Base-by-base conservation (phyloP, 2,113 vertebrate genomes). In the Xiphophorus couchianus region DNA sequence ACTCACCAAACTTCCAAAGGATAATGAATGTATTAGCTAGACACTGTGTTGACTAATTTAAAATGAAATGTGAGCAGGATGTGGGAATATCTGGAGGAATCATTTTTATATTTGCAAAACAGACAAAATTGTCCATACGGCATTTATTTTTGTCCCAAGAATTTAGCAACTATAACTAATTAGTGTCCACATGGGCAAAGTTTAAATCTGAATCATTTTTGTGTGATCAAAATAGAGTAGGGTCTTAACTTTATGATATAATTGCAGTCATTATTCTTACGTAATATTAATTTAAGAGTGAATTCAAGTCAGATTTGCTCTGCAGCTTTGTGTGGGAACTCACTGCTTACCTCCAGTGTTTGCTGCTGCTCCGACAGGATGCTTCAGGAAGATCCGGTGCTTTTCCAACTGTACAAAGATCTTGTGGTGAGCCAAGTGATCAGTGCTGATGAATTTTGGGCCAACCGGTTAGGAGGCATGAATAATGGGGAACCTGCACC, bases 321-420 rank as follows among this genome's bases (percentile, higher is more conserved):
- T 4, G 7, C 33, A 13, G 28, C 44, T 66, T 61, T 61, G 8
- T 73, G 27, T 44, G 14, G 28, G 27, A 54, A 63, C 11, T 29
- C 29, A 39, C n/a, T 71, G 13, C 31, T 39, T 11, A 13, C 27
- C 31, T 69, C 3, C 29, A 19, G 35, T 39, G 19, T 68, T 73
- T 73, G 10, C 61, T 5, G 64, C 87, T 94, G 81, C 0, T 35
- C 90, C 54, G 91, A 72, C 86, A 99, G 98, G 94, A 98, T 99
- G 98, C 94, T 99, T 87, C 98, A 99, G 94, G 98, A 99, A 90
- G 98, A 99, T 92, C 98, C 98, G 54, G 95, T 98, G 89, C 95
- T 99, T 76, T 99, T 99, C 94, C 98, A 99, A 91, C 94, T 99
- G 77, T 99, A 99, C 91, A 99, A 99, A 94, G 98, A 99, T 86